phyloP scores from a whole-genome alignment of 2,888 invertebrate species.

The Parnassius mnemosyne region DNA sequence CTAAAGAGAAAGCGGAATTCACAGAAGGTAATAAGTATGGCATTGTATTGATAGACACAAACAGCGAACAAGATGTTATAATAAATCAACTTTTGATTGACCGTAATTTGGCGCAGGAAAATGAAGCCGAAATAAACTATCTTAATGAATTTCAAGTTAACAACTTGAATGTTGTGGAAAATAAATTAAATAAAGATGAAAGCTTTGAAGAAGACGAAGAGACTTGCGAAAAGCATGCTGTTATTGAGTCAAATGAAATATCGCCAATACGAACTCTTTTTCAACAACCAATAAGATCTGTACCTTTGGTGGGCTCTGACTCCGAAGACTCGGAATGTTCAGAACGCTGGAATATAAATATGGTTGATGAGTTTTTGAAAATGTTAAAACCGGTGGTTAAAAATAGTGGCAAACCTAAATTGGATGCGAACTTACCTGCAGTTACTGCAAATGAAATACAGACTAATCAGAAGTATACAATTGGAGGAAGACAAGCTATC shows the following conservation, averaged over 20 bases:
- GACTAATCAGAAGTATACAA: conserved; percentile 8
- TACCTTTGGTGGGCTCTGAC: conserved; percentile 52
- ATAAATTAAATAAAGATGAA: conserved; percentile 19
- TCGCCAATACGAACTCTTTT: conserved; percentile 32
- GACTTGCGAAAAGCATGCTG: conserved; percentile 17
- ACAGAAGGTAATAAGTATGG: conserved; percentile 73
- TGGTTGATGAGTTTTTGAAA: conserved; percentile 38
- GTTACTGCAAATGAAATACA: conserved; percentile 14
- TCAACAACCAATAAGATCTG: conserved; percentile 47
- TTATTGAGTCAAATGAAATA: conserved; percentile 10
- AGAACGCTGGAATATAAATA: conserved; percentile 50
- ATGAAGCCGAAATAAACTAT: conserved; percentile 47
- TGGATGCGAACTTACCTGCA: conserved; percentile 12
- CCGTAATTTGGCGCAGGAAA: conserved; percentile 64
- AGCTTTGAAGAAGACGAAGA: conserved; percentile 32
- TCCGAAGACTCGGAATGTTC: conserved; percentile 37
- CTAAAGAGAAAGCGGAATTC: conserved; percentile 53
- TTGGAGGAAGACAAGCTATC: conserved; percentile 20
- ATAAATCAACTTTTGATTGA: conserved; percentile 76
- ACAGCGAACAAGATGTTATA: conserved; percentile 53
- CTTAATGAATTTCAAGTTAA: conserved; percentile 41
- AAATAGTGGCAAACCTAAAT: conserved; percentile 1
- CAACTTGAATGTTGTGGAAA: conserved; percentile 25
- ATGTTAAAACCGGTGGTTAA: conserved; percentile 29
- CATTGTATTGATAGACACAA: conserved; percentile 72